Evolutionary conservation across 2,113 vertebrate species (phyloP), one percentile per base, ranked within the genome.

Genomic region (Neotoma lepida): DNA sequence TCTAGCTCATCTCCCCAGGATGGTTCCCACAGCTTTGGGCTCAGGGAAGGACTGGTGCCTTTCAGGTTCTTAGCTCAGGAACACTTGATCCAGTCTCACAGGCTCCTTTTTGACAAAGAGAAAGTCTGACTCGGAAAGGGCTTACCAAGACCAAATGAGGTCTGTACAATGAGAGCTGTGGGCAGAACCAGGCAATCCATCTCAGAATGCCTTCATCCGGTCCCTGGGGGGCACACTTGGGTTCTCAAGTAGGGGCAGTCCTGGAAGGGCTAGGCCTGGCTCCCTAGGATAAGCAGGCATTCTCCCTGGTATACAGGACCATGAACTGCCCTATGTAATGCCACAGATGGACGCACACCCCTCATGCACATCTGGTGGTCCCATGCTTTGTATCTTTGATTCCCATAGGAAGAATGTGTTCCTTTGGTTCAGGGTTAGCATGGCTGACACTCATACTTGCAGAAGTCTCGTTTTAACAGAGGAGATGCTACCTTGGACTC

Each of bases 181-280:
- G 20, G 28, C 35, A 14, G 71, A 28, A 44, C 39, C 18, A 8
- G 77, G 54, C 35, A 33, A n/a, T 28, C 49, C 49, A 54, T 17
- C 51, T 39, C 24, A 63, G 44, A 46, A 1, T 4, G 6, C 33
- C 35, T 51, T 7, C 1, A 2, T 18, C 74, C 10, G 61, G 73
- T 30, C 26, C 2, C 0, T 0, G 30, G 28, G 28, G 4, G 46
- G 74, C 1, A 1, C 1, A 0, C 41, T 4, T 17, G 82, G 26
- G 33, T 33, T 61, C 73, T 33, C 2, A 9, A 35, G 30, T 0
- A 26, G 33, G 41, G 6, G 35, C 5, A n/a, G 4, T 18, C 2
- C n/a, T 18, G 46, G 12, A 7, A 0, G 10, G 18, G 9, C 39
- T 13, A 20, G 10, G 3, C 12, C 70, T 76, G 46, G 13, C 3